Base-by-base conservation (phyloP, 64 coral and sea anemone genomes). In the Platygyra sinensis region DNA sequence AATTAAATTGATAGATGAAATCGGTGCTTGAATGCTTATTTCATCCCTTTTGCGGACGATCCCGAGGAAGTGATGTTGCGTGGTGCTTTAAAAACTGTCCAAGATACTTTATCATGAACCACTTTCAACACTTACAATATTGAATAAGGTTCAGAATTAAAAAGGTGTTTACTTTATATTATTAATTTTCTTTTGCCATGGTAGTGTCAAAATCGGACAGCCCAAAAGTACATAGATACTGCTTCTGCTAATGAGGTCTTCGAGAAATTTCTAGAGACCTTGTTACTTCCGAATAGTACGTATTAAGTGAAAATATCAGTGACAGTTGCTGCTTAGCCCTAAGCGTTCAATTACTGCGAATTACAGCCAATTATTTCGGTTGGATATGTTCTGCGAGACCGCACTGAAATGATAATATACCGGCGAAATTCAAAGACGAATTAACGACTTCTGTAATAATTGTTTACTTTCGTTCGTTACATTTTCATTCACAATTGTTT, bases 381-480 rank as follows among this genome's bases (percentile, higher is more conserved):
- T 49, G 39, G 16, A 42, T 17, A 77, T 50, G 20, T 46, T 52
- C 20, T 77, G 15, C 16, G 18, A 50, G 33, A 49, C 19, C 39
- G 20, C 39, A 32, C 30, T 76, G 33, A 76, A 76, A 76, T 12
- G 8, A 42, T 39, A 76, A 76, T 46, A 76, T 24, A 22, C 30
- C 17, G 15, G 42, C 17, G 8, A 13, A 15, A 76, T 76, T 76
- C 74, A 76, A 5, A 80, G 59, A 62, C 6, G 60, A 33, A 81
- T 81, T 31, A 81, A 84, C 32, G 63, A 49, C 36, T 11, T 51
- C 63, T 71, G 33, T 64, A 24, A 31, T 2, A 52, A 67, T 32
- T 85, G 63, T 85, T 85, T 85, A 42, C 63, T 29, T 85, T 85
- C 25, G 18, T 29, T 69, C n/a, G 63, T 29, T 15, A 50, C 24